These are phyloP conservation scores for Centropus bengalensis DNA, from an alignment of 2,113 vertebrate species.

Conservation along the genomic window DNA sequence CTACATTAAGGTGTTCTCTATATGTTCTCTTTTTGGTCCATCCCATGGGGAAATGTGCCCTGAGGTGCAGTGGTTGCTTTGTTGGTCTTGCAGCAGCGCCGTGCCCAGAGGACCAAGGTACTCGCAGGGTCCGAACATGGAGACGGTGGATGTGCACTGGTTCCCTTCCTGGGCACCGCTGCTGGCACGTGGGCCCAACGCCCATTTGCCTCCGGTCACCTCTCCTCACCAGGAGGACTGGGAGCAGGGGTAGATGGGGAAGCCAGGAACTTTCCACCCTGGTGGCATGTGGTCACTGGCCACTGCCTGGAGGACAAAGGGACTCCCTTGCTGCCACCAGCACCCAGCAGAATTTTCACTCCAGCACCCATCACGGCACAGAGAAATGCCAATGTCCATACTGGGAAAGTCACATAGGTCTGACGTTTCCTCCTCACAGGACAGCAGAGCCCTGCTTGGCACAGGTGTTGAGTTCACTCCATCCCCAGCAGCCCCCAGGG, in stretches of 20 bases:
- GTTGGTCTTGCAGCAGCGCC: background rate
- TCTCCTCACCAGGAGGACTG: background rate
- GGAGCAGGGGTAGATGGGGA: background rate
- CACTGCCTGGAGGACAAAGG: background rate
- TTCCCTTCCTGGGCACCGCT: background rate
- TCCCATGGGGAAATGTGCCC: background rate
- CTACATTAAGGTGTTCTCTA: background rate
- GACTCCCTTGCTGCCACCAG: background rate
- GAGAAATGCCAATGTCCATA: background rate
- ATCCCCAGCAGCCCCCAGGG: background rate
- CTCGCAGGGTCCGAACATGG: background rate
- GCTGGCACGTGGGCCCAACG: background rate
- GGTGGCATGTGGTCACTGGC: too few species aligned
- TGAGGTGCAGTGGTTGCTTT: accelerated
- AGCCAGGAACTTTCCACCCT: background rate
- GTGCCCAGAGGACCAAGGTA: background rate
- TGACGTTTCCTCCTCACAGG: background rate
- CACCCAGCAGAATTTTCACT: background rate
- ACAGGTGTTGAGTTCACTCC: conserved; percentile 28
- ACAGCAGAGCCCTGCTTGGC: background rate
- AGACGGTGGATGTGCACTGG: background rate
- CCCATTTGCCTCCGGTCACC: background rate
- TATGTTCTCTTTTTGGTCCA: background rate
- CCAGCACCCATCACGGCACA: background rate
- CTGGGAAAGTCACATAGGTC: accelerated